Evolutionary conservation across 2,888 invertebrate species (phyloP), one percentile per base, ranked within the genome.

Genomic region (Pristionchus exspectatus): DNA sequence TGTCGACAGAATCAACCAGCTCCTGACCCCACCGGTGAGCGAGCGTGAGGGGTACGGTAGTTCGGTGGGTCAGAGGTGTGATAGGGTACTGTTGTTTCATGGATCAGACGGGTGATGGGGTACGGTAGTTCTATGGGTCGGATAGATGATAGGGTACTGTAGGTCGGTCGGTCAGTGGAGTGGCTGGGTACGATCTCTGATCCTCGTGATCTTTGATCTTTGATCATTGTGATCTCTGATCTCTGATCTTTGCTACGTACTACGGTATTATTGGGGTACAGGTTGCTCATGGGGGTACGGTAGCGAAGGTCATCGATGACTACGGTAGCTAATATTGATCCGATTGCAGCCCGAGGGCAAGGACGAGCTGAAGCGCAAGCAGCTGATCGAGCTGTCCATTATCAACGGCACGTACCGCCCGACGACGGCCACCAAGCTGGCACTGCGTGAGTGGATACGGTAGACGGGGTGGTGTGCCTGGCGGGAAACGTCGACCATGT

Each of bases 311-410:
- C 5, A 50, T 7, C 12, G 44, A 50, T 12, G 44, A 50, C 9
- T 50, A 50, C 44, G 44, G 44, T 50, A 50, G 9, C 44, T 1
- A 50, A 12, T 21, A 59, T 33, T 33, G 59, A 56, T 30, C 30
- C 3, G 7, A 83, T 87, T 92, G 72, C 97, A 99, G 98, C 98
- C 98, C 91, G 99, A 99, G 96, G 99, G 99, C 92, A 99, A 99
- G 96, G 99, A 99, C 96, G 99, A 99, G 96, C 96, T 99, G 95
- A 99, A 99, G 97, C 99, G 99, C 96, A 97, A 98, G 95, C 99
- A 99, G 96, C 96, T 99, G 95, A 99, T 99, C 98, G 99, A 99
- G 96, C 96, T 99, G 95, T 99, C 99, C 95, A 99, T 99, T 95
- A 98, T 99, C 95, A 99, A 99, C 96, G 99, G 99, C 95, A 99